Percentiles rank a stretch among this genome's conserved stretches.
Conservation (phyloP, 2,797 vertebrate genomes). For the Prionace glauca region DNA sequence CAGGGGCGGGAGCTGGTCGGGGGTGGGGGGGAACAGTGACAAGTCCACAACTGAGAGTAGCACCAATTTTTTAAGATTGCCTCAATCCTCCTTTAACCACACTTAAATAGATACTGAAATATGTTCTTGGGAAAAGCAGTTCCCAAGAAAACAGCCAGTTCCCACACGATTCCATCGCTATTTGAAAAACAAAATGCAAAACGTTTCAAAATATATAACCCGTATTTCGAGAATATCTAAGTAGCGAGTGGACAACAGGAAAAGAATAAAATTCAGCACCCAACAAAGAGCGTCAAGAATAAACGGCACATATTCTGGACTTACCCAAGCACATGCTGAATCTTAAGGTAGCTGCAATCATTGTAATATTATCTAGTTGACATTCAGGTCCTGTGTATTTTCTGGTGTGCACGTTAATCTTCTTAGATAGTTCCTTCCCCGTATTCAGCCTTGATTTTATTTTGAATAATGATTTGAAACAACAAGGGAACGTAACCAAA, state of each 20-base stretch:
- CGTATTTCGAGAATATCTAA: too few relatives aligned
- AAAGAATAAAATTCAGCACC: not conserved
- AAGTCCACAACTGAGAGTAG: not conserved
- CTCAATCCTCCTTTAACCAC: not conserved
- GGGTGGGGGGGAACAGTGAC: not conserved
- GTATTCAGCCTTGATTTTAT: not conserved
- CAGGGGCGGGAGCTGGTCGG: too few relatives aligned
- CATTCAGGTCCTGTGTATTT: not conserved
- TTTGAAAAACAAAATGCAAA: not conserved
- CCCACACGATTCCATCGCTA: not conserved
- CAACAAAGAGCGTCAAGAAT: not conserved
- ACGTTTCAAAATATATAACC: not conserved
- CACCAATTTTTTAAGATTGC: not conserved
- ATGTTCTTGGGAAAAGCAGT: not conserved
- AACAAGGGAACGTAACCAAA: slow-evolving; percentile 3
- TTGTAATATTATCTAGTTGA: slow-evolving; percentile 14
- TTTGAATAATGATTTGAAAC: slow-evolving; percentile 32
- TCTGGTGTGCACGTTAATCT: not conserved
- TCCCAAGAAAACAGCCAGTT: not conserved
- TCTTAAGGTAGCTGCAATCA: not conserved
- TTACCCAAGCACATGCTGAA: not conserved
- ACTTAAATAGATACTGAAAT: not conserved
- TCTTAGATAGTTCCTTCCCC: not conserved
- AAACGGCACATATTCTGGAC: not conserved
- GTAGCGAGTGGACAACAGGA: not conserved